Evolutionary conservation across 2,888 invertebrate genomes (phyloP), one percentile per base, ranked within the genome.

Genomic region (Drosophila subquinaria): DNA sequence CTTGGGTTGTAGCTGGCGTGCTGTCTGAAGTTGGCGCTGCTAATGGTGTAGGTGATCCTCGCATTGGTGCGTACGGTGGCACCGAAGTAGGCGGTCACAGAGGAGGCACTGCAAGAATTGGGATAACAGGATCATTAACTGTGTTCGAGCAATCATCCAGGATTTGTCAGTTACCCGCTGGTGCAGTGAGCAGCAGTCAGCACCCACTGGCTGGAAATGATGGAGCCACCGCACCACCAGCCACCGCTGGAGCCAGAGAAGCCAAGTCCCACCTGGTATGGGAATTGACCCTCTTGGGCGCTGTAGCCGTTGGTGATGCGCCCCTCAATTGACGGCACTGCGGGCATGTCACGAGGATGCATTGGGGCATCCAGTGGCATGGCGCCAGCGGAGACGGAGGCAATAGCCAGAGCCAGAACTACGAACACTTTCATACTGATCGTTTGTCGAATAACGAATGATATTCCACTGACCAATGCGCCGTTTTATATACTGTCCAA

Each of bases 151-250:
- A n/a, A 23, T 36, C 3, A 1, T 5, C 6, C 13, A 2, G 2
- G 5, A 5, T 6, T 42, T 1, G 6, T 0, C 0, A 9, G 71
- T 79, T 71, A 81, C 81, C 73, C 71, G 35, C 57, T 9, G 17
- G 84, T 75, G 56, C 89, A 89, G 65, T 89, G 89, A 57, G 86
- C 89, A 30, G 89, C 89, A 10, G 88, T 88, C 8, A 89, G 40
- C 0, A 89, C 61, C 70, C 75, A 88, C 10, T 59, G 52, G 35
- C 60, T 27, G n/a, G 59, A 70, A 45, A 89, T 81, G 60, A 89
- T 59, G 11, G 83, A 76, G 23, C 89, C 89, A 48, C 89, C 89
- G 53, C 89, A 89, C 68, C 60, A 73, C 67, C 74, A 75, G 55
- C 60, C 65, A 48, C 67, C 59, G 5, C 48, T n/a, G 51, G 52